Base-by-base conservation (phyloP, 1,140 invertebrate genomes). In the Holotrichia oblita region DNA sequence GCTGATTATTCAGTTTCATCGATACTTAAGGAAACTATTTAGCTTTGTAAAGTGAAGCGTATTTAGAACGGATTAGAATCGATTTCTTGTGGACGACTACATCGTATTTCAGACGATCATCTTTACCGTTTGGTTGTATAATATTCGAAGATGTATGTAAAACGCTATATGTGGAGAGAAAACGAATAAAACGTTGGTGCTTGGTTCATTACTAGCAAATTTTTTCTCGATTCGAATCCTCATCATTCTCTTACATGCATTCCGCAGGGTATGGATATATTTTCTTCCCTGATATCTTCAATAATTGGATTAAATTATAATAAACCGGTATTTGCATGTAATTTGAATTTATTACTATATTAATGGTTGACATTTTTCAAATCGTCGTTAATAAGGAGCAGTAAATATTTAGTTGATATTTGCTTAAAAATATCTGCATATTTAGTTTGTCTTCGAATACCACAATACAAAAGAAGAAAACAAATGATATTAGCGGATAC, bases 231-330 rank as follows among this genome's bases (percentile, higher is more conserved):
- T 64, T 7, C 61, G 61, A 17, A 12, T 64, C 22, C 61, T 6
- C 61, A 64, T 22, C 61, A 64, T 12, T 22, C 24, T 22, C 17
- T 1, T 64, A 17, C 0, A 22, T 64, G 22, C 24, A 27, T 64
- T 20, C 61, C 24, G 42, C 42, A 24, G 17, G 17, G 17, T 17
- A 17, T 64, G 22, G 9, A 22, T 64, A 20, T 3, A 20, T 3
- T 9, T 14, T 64, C 4, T 64, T 64, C 61, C 7, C 61, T 64
- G 3, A 22, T 17, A 64, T 27, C 61, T 12, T 20, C 24, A 64
- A 64, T 73, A 73, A 73, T 73, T 73, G 72, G 72, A 73, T 73
- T 73, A 73, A 73, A 73, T 73, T 73, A 73, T 73, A 73, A 73
- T 73, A 10, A 73, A 17, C 10, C 20, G 72, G 20, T 73, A 73